phyloP scores from a whole-genome alignment of 2,797 vertebrate species.

The Scleropages formosus region DNA sequence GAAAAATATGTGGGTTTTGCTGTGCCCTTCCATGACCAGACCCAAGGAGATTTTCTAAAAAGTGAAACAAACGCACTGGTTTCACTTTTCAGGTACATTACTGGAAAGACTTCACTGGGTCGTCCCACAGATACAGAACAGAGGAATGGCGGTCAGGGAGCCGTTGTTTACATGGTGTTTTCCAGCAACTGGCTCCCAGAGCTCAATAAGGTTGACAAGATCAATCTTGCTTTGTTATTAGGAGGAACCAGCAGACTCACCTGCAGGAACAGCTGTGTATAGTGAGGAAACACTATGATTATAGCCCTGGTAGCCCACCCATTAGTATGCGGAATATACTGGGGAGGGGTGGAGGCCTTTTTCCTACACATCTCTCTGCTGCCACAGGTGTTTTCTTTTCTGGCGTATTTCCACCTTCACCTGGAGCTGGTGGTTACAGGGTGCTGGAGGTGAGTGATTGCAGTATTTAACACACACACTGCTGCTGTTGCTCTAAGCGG shows the following conservation, averaged over 20 bases:
- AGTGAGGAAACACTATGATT: slow-evolving; percentile 39
- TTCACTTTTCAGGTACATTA: not conserved
- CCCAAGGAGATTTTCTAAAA: not conserved
- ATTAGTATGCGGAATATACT: not conserved
- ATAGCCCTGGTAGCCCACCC: slow-evolving; percentile 22
- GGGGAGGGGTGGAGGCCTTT: not conserved
- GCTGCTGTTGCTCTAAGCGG: not conserved
- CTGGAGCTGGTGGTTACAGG: slow-evolving; percentile 14
- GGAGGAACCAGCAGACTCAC: slow-evolving; percentile 64
- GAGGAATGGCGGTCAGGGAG: not conserved
- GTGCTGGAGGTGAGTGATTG: slow-evolving; percentile 20
- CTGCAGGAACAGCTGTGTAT: slow-evolving; percentile 66
- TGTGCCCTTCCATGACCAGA: too few species aligned
- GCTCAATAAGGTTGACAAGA: slow-evolving; percentile 51
- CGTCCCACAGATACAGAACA: not conserved
- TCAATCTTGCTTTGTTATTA: slow-evolving; percentile 61
- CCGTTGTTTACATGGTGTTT: not conserved
- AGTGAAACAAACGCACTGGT: not conserved
- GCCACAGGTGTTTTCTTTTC: not conserved
- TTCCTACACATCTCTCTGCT: not conserved
- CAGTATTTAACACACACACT: not conserved
- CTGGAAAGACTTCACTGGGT: not conserved
- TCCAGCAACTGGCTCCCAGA: slow-evolving; percentile 7
- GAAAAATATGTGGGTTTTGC: too few species aligned
- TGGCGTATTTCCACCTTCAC: slow-evolving; percentile 15